Base-by-base conservation (phyloP, 2,888 invertebrate genomes). In the Ormyrus labotus region DNA sequence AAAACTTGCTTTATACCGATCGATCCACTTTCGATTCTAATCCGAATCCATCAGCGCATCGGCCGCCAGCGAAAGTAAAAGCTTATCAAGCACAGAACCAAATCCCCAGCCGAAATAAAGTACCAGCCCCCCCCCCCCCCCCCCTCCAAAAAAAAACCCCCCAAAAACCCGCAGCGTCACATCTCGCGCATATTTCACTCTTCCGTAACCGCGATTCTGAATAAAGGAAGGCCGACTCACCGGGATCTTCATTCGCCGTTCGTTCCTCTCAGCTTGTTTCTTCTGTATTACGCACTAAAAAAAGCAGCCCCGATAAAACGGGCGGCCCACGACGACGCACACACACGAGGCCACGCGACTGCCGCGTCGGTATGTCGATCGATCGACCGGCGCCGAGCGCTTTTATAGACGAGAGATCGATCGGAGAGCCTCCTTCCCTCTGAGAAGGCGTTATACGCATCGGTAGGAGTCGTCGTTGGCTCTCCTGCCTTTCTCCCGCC, bases 371-470 rank as follows among this genome's bases (percentile, higher is more conserved):
- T 80, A 77, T 84, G 84, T 83, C 80, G 60, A 47, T 55, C 34
- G 78, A 81, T 80, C 55, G 71, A 63, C 57, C 63, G 77, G 60
- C 34, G 19, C 45, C 11, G 57, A 55, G 64, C 72, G 64, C 78
- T 84, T 84, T 82, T 84, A 84, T 84, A 84, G 84, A 81, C 80
- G 61, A 53, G 65, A 11, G 67, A 45, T 61, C 19, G 34, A 34
- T 4, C 34, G 34, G 34, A 34, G 34, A 19, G 34, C 34, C 34
- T 34, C 34, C 34, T 34, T 34, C 34, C 34, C 34, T 34, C 34
- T 4, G 34, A 3, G 34, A 34, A 4, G 34, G 34, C 34, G 2
- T 34, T 34, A 3, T 34, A 4, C 34, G 34, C 34, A 4, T 34
- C 34, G 34, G 34, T 4, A 34, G 34, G 34, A 34, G 34, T 34